Percentiles rank a stretch among this genome's conserved stretches.
phyloP scores from a whole-genome alignment of 92 coral and sea anemone genomes.

The Phenganax marumi region DNA sequence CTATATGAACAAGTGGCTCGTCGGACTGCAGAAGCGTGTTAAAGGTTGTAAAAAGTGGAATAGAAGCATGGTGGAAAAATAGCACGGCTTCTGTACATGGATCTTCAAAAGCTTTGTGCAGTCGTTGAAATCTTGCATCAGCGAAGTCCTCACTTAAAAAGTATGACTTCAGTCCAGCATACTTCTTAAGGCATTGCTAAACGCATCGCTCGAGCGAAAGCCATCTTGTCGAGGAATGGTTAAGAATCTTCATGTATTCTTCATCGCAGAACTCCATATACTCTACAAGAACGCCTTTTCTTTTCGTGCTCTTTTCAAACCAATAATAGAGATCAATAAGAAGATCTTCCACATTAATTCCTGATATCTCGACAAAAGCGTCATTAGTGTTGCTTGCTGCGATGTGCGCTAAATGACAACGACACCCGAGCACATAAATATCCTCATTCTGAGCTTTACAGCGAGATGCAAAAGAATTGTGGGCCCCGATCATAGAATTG shows the following conservation, averaged over 20 bases:
- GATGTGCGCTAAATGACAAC: constrained; percentile 40
- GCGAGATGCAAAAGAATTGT: constrained; percentile 39
- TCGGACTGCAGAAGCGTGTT: too few species aligned
- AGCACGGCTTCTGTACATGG: too few species aligned
- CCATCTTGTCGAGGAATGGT: constrained; percentile 36
- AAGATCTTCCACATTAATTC: too few species aligned
- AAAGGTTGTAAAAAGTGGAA: too few species aligned
- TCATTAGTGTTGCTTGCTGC: constrained; percentile 42
- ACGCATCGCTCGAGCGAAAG: constrained; percentile 35
- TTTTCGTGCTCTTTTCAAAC: constrained; percentile 27
- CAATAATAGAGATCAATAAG: constrained; percentile 45
- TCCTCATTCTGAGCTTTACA: constrained; percentile 34
- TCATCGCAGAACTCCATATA: constrained; percentile 38
- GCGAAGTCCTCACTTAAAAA: too few species aligned
- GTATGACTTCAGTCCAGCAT: too few species aligned
- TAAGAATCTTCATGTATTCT: constrained; percentile 17
- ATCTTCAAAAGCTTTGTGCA: too few species aligned
- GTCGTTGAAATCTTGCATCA: too few species aligned
- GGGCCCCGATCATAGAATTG: constrained; percentile 33
- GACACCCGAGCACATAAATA: constrained; percentile 35
- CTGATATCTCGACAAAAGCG: too few species aligned
- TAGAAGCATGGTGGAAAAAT: too few species aligned
- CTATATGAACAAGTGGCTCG: too few species aligned
- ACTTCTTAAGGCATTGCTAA: too few species aligned
- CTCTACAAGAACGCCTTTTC: constrained; percentile 33